Percentiles rank a stretch among this genome's conserved stretches.
phyloP scores from a whole-genome alignment of 2,888 invertebrate species.

The Zygaena filipendulae region DNA sequence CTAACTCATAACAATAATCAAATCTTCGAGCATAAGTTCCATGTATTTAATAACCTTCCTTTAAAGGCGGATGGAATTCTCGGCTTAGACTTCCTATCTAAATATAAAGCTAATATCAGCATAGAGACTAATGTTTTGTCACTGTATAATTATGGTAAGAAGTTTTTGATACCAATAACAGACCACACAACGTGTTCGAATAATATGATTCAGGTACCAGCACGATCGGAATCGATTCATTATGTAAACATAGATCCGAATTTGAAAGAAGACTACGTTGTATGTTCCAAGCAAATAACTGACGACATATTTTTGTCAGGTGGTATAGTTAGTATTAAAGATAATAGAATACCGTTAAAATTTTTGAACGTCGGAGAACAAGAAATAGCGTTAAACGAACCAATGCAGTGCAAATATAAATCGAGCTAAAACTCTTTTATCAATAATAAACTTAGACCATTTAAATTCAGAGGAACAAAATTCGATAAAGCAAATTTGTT shows the following conservation, averaged over 20 bases:
- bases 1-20: background rate
- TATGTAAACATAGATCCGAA: background rate
- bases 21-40: conserved; percentile 2
- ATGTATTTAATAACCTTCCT: conserved; percentile 2
- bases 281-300: conserved; percentile 1
- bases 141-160: conserved; percentile 1
- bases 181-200: background rate
- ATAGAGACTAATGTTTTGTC: conserved; percentile 3
- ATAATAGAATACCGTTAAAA: conserved; percentile 4
- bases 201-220: conserved; percentile 2
- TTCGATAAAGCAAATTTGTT: too few relatives aligned
- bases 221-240: conserved; percentile 3
- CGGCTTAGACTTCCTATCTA: conserved; percentile 3
- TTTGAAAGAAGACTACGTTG: background rate
- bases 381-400: background rate
- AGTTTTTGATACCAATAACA: background rate
- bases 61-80: conserved; percentile 4
- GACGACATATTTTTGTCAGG: conserved; percentile 1
- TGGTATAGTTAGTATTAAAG: background rate
- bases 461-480: conserved; percentile 2
- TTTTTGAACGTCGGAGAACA: conserved; percentile 1
- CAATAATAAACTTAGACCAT: conserved; percentile 1
- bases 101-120: conserved; percentile 1
- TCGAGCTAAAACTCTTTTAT: conserved; percentile 1
- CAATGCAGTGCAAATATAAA: background rate